These are phyloP conservation scores for Chloroceryle inda DNA, from an alignment of 2,797 vertebrate genomes.

Conservation along the genomic window DNA sequence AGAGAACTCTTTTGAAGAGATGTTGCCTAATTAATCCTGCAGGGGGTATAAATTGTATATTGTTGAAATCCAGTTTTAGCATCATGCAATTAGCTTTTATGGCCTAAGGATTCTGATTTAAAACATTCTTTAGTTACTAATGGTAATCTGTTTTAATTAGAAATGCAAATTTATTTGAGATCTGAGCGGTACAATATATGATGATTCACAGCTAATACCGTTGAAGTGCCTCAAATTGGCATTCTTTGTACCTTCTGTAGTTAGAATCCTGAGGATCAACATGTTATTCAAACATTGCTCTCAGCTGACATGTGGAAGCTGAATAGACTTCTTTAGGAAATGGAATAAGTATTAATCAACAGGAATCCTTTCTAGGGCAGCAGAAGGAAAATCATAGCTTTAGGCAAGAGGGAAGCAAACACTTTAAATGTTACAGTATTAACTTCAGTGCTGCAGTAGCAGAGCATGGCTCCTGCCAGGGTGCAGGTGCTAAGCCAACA, in stretches of 20 bases:
- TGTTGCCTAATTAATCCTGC: constrained; percentile 73
- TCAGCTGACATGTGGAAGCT: constrained; percentile 32
- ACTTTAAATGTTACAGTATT: neutral
- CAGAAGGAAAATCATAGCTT: constrained; percentile 32
- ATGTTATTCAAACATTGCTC: neutral
- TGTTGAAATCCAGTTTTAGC: constrained; percentile 68
- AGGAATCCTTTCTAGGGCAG: constrained; percentile 5
- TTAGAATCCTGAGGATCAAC: constrained; percentile 51
- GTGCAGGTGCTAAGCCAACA: neutral
- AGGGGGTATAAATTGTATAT: constrained; percentile 72
- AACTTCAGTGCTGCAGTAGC: neutral
- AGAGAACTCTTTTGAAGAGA: constrained; percentile 62
- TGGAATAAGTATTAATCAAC: constrained; percentile 48
- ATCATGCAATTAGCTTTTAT: constrained; percentile 66
- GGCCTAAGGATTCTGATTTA: constrained; percentile 68
- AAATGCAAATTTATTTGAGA: constrained; percentile 68
- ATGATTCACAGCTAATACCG: constrained; percentile 37
- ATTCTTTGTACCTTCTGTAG: constrained; percentile 42
- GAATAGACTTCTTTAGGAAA: constrained; percentile 55
- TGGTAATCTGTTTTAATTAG: constrained; percentile 68
- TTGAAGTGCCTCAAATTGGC: constrained; percentile 35
- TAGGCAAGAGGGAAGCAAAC: neutral
- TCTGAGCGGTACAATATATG: constrained; percentile 37
- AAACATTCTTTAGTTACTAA: constrained; percentile 54
- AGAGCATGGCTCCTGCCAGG: neutral